Conservation (phyloP, 2,113 vertebrate species). For the Ophthalmotilapia sp. region DNA sequence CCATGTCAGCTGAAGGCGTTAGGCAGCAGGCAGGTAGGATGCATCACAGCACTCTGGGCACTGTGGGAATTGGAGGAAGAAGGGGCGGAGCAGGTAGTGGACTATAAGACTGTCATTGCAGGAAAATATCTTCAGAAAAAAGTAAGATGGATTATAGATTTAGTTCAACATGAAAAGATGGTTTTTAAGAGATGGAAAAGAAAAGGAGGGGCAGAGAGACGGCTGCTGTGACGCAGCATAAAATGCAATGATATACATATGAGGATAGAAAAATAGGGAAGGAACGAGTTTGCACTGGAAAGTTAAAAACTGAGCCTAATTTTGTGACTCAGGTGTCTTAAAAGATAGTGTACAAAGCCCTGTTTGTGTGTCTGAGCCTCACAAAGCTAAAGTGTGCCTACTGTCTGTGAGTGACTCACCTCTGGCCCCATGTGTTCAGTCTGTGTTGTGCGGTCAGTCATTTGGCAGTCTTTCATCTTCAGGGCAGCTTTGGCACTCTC, state of each 20-base stretch:
- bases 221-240: not conserved
- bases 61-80: conserved; percentile 6
- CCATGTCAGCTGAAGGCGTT: conserved; percentile 37
- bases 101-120: conserved; percentile 27
- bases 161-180: not conserved
- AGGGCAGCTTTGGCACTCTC: conserved; percentile 81
- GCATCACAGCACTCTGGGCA: not conserved
- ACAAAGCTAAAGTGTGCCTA: not conserved
- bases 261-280: not conserved
- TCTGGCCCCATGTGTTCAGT: conserved; percentile 85
- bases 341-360: not conserved
- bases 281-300: not conserved
- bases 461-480: conserved; percentile 78
- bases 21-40: conserved; percentile 16
- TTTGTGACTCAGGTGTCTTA: not conserved
- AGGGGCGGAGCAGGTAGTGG: not conserved
- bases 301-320: not conserved
- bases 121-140: conserved; percentile 10
- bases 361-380: not conserved
- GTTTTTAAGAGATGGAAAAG: not conserved
- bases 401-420: conserved; percentile 75
- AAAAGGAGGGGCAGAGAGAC: not conserved
- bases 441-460: conserved; percentile 90
- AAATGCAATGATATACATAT: conserved; percentile 3
- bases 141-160: conserved; percentile 23